These are phyloP conservation scores for Amphipoea lucens DNA, from an alignment of 2,888 invertebrate species.

Conservation along the genomic window DNA sequence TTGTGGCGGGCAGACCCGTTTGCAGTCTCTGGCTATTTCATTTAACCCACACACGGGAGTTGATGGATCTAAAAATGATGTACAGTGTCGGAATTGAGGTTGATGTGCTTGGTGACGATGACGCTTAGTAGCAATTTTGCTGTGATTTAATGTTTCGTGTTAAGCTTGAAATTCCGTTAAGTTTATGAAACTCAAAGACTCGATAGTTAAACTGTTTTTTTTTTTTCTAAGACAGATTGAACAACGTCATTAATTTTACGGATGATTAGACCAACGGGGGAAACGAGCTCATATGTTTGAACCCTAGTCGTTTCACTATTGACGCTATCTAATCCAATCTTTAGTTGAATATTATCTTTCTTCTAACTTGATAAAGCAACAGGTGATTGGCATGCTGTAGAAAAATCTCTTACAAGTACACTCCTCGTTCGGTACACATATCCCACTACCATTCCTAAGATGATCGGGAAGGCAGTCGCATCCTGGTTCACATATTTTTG, in stretches of 20 bases:
- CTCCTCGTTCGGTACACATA: conserved; percentile 69
- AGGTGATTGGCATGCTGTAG: conserved; percentile 39
- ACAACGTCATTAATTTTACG: not conserved
- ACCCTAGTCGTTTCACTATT: not conserved
- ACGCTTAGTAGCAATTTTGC: not conserved
- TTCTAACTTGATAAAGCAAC: conserved; percentile 31
- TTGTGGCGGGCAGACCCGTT: conserved; percentile 70
- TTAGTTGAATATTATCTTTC: not conserved
- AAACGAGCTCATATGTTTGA: not conserved
- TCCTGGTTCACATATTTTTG: conserved; percentile 67
- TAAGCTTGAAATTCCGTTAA: not conserved
- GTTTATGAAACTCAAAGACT: not conserved
- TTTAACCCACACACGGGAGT: conserved; percentile 65
- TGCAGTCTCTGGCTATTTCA: conserved; percentile 67
- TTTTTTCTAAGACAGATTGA: not conserved
- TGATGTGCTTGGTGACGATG: not conserved
- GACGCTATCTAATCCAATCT: not conserved
- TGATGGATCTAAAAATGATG: conserved; percentile 60
- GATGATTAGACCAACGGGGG: not conserved
- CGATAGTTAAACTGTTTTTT: not conserved
- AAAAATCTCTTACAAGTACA: conserved; percentile 61
- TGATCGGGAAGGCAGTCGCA: conserved; percentile 72
- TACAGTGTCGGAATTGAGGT: not conserved
- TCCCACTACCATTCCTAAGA: conserved; percentile 68
- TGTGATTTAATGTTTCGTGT: not conserved